Percentiles rank a stretch among this genome's conserved stretches.
phyloP scores from a whole-genome alignment of 1,140 invertebrate genomes.

The Euwallacea fornicatus region DNA sequence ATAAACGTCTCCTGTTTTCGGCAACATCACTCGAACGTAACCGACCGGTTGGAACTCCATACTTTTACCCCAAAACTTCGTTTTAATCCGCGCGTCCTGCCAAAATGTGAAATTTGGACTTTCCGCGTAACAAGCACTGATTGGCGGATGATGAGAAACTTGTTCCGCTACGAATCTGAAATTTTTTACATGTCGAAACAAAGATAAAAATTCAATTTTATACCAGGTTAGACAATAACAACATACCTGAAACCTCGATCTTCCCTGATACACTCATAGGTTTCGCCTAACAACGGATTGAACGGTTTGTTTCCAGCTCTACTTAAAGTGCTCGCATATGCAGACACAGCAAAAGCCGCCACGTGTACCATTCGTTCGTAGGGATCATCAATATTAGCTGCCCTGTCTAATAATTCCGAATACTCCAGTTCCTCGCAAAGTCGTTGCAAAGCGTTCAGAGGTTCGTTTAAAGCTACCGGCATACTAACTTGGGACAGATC shows the following conservation, averaged over 20 bases:
- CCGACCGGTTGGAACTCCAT: conserved; percentile 87
- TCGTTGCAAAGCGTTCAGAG: conserved; percentile 79
- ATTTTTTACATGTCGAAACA: conserved; percentile 33
- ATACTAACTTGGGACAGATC: conserved; percentile 82
- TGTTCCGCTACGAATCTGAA: conserved; percentile 59
- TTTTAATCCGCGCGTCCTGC: conserved; percentile 81
- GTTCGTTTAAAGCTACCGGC: conserved; percentile 86
- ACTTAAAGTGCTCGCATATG: conserved; percentile 77
- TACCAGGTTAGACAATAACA: neutral
- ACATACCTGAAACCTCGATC: conserved; percentile 69
- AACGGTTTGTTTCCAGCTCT: conserved; percentile 85
- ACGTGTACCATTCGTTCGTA: conserved; percentile 75
- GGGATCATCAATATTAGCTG: conserved; percentile 63
- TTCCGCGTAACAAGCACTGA: conserved; percentile 80
- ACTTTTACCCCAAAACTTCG: conserved; percentile 90
- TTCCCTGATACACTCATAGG: conserved; percentile 77
- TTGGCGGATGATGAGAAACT: conserved; percentile 85
- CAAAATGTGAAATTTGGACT: conserved; percentile 77
- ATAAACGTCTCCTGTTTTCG: conserved; percentile 67
- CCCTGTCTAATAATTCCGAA: conserved; percentile 75
- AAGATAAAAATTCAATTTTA: neutral
- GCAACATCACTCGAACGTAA: conserved; percentile 57
- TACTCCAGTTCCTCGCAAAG: conserved; percentile 87
- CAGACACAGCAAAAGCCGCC: conserved; percentile 81
- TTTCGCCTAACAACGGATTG: conserved; percentile 85